These are phyloP conservation scores for Athetis lepigone DNA, from an alignment of 2,888 invertebrate species.

Conservation along the genomic window DNA sequence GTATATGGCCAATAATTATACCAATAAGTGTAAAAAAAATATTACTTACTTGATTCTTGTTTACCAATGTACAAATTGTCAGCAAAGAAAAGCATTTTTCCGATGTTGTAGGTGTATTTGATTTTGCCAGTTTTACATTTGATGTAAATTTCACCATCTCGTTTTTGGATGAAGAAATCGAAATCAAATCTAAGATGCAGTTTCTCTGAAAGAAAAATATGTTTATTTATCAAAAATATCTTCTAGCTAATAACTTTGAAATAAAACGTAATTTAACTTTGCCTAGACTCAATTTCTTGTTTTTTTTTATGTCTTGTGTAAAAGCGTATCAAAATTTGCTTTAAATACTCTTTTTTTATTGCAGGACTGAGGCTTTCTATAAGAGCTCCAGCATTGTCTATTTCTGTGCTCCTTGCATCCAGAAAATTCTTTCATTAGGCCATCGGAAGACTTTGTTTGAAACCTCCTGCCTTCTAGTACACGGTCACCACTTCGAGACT, in stretches of 20 bases:
- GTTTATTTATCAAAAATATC: not conserved
- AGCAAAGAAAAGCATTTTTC: conserved; percentile 62
- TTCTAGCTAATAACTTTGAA: not conserved
- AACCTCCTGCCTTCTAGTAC: too few relatives aligned
- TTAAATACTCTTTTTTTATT: too few relatives aligned
- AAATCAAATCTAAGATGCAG: conserved; percentile 60
- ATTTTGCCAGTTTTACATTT: conserved; percentile 50
- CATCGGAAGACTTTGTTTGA: too few relatives aligned
- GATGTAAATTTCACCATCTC: conserved; percentile 65
- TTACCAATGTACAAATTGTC: conserved; percentile 69
- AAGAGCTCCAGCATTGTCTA: too few relatives aligned
- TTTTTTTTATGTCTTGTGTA: too few relatives aligned
- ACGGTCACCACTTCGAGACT: not conserved
- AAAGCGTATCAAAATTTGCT: too few relatives aligned
- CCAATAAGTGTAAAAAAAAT: too few relatives aligned
- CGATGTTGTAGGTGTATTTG: conserved; percentile 62
- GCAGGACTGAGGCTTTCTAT: too few relatives aligned
- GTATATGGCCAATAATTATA: too few relatives aligned
- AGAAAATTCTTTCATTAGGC: too few relatives aligned
- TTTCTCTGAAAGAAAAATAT: conserved; percentile 66
- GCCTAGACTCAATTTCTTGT: too few relatives aligned
- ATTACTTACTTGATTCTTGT: conserved; percentile 71
- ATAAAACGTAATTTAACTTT: not conserved
- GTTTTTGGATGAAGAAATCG: conserved; percentile 55
- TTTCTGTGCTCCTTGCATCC: too few relatives aligned